These are phyloP conservation scores for Desmodus rotundus DNA, from an alignment of 2,113 vertebrate genomes.

Conservation along the genomic window DNA sequence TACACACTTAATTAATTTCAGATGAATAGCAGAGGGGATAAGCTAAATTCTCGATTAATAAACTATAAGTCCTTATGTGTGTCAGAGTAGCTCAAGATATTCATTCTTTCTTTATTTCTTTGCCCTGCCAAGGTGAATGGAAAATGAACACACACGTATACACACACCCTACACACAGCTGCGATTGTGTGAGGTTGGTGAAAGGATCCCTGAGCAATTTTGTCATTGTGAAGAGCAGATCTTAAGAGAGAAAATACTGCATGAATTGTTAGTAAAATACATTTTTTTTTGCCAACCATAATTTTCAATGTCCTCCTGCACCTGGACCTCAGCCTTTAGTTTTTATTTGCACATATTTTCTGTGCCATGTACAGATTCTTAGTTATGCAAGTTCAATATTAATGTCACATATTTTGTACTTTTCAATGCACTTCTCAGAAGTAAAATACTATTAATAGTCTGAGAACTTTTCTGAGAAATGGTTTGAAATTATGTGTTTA, in stretches of 20 bases:
- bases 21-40: slow-evolving; percentile 84
- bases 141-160: not conserved
- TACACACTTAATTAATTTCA: slow-evolving; percentile 91
- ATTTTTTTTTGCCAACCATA: slow-evolving; percentile 30
- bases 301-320: slow-evolving; percentile 45
- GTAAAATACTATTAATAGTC: slow-evolving; percentile 19
- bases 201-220: not conserved
- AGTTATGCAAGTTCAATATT: slow-evolving; percentile 20
- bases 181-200: not conserved
- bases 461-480: slow-evolving; percentile 50
- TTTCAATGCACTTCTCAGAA: slow-evolving; percentile 29
- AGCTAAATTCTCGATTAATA: slow-evolving; percentile 84
- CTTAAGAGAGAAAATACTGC: not conserved
- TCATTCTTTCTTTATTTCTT: slow-evolving; percentile 63
- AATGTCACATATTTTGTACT: slow-evolving; percentile 20
- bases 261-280: slow-evolving; percentile 39
- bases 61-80: slow-evolving; percentile 75
- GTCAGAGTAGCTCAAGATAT: slow-evolving; percentile 75
- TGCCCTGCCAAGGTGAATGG: slow-evolving; percentile 11
- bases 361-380: slow-evolving; percentile 6
- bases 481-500: slow-evolving; percentile 55
- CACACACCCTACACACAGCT: not conserved
- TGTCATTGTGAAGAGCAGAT: not conserved
- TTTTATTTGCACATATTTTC: slow-evolving; percentile 50
- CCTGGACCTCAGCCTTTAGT: not conserved